Base-by-base conservation (phyloP, 2,113 vertebrate genomes). In the Motacilla alba region DNA sequence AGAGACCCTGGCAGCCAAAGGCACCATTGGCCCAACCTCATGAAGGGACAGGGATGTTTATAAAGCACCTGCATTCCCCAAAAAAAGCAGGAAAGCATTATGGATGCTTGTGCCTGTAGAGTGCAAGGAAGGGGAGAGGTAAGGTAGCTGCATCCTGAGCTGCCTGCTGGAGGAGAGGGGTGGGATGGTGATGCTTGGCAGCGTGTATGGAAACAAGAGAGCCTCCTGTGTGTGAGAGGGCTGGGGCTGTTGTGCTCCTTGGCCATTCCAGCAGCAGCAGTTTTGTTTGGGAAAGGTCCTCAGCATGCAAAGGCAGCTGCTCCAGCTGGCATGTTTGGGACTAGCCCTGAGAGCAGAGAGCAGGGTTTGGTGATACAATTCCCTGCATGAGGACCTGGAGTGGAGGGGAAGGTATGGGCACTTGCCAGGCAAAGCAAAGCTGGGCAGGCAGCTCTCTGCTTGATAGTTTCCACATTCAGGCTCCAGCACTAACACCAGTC, bases 181-280 rank as follows among this genome's bases (percentile, higher is more conserved):
- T 35, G 77, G 30, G 55, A 23, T n/a, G 27, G 14, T n/a, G 35
- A 35, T 83, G n/a, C 19, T 28, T 18, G 1, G 41, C n/a, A 59
- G 7, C 0, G 0, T 0, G 1, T 22, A 17, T 1, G 24, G 44
- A 39, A 47, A n/a, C 24, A 15, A 74, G 17, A 62, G 35, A 62
- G 46, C 24, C 33, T 73, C 1, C 6, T 3, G 9, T 2, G 17
- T 23, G 7, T 3, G 44, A 8, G 11, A 22, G 39, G 19, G 20
- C 10, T 4, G 9, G 21, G 13, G 8, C 33, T 68, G 3, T 12
- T 15, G 16, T 46, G 17, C 30, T 92, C 41, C 50, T 77, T 17
- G 33, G 58, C 11, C 17, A 7, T 50, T 10, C 26, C 1, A 2
- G 74, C 72, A 79, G 46, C 69, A 59, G 55, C 17, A 55, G 16